Evolutionary conservation across 1,140 invertebrate genomes (phyloP), one percentile per base, ranked within the genome.

Genomic region (Linepithema humile): DNA sequence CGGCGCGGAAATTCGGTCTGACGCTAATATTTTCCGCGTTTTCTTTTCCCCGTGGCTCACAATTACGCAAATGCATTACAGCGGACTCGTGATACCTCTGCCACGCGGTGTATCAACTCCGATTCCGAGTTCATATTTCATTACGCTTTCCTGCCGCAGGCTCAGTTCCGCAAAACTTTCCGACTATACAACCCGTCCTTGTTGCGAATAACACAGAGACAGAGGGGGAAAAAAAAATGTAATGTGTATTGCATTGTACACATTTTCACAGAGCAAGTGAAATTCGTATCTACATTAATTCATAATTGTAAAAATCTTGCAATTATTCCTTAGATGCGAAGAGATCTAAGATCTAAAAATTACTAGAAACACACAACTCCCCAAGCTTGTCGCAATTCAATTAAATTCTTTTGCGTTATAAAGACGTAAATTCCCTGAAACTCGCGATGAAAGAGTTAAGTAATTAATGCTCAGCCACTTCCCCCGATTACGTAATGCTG

Each of bases 1-100:
- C 62, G 38, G 43, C 6, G 38, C 29, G 40, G 48, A 65, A 77
- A 32, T 77, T 65, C 45, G 45, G 60, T n/a, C 43, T 65, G 74
- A 77, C 38, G 26, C 74, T 65, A 65, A 65, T 77, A 65, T 77
- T 77, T 65, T 65, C 59, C 45, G 59, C 40, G 65, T 77, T 77
- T 77, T 77, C 74, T 77, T 77, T 77, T 77, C 29, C 74, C 43
- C 60, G 43, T 38, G 74, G 60, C 60, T 77, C 74, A 77, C 74
- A 77, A 77, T 77, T 77, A 77, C 59, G 74, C 74, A 77, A 77
- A 77, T 77, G 74, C 45, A 77, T 77, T 77, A 77, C 74, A 82
- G 64, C 50, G 38, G 26, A 12, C 40, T 40, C 48, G 50, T 43
- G 48, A 82, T 82, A 57, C 65, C 12, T 32, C 7, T 80, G 45